Conservation (phyloP, 2,888 invertebrate genomes). For the Pseudeuparius sepicola region DNA sequence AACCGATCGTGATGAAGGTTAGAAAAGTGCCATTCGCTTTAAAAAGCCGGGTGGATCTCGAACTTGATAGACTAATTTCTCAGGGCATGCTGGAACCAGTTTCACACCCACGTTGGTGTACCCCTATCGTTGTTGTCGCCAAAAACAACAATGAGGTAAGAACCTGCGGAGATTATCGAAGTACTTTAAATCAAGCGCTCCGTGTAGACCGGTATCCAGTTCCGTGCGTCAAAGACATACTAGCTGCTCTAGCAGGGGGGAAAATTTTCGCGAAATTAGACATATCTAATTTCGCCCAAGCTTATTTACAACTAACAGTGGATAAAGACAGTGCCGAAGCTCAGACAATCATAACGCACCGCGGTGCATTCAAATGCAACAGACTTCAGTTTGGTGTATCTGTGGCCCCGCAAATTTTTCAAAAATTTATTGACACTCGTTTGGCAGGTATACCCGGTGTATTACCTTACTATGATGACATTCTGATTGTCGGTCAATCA, state of each 20-base stretch:
- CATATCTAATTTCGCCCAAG: slow-evolving; percentile 30
- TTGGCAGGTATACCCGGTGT: slow-evolving; percentile 7
- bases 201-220: too few species aligned
- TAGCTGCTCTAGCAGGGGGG: slow-evolving; percentile 26
- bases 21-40: slow-evolving; percentile 20
- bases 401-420: slow-evolving; percentile 9
- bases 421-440: slow-evolving; percentile 7
- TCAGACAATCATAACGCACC: slow-evolving; percentile 17
- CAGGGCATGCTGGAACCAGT: slow-evolving; percentile 23
- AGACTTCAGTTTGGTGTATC: slow-evolving; percentile 8
- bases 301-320: slow-evolving; percentile 33
- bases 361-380: slow-evolving; percentile 2
- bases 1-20: too few species aligned
- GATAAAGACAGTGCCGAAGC: slow-evolving; percentile 26
- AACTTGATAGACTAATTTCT: slow-evolving; percentile 21
- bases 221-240: too few species aligned
- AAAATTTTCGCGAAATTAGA: slow-evolving; percentile 33
- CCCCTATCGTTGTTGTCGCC: slow-evolving; percentile 28
- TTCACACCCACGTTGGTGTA: slow-evolving; percentile 25
- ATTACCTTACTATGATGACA: slow-evolving; percentile 5
- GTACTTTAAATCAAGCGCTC: slow-evolving; percentile 28
- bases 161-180: slow-evolving; percentile 26
- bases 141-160: too few species aligned
- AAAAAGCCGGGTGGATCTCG: slow-evolving; percentile 16
- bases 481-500: slow-evolving; percentile 3